Base-by-base conservation (phyloP, 2,113 vertebrate genomes). In the Mus spicilegus region DNA sequence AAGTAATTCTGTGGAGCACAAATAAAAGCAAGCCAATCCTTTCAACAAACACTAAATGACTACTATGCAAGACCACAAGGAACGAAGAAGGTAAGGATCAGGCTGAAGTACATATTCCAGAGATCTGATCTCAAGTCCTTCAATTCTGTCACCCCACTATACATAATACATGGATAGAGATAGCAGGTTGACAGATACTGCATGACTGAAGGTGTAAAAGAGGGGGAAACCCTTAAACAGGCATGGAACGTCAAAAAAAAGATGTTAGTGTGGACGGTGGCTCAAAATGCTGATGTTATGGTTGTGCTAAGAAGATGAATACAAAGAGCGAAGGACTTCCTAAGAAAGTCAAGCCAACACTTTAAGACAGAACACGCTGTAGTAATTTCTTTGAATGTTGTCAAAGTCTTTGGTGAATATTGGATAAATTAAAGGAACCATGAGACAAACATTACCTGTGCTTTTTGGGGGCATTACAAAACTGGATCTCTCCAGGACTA, bases 1-100 rank as follows among this genome's bases (percentile, higher is more conserved):
- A 85, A 95, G 77, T 65, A 94, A 97, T 81, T 72, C 65, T 92
- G 36, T 78, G 70, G 13, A 84, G 39, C 1, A 39, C 85, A 85
- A 87, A 75, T 42, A 73, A 13, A 86, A 90, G 22, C 5, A 51
- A 92, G 75, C 81, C n/a, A 82, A 61, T 8, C 33, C 33, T 69
- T 87, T 69, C 30, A 84, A 89, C 14, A 96, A 93, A 76, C 67
- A 63, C 39, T 82, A 78, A 75, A 65, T 33, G 13, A 78, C 24
- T 51, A 46, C 13, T 70, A 19, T 13, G 26, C 0, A 19, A 88
- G 49, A 11, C 0, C 22, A 17, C 28, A 39, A n/a, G 22, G 58
- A 65, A 16, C 63, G 30, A n/a, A 28, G 72, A 46, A 9, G 63
- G 4, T 28, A 56, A 5, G 24, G 0, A 20, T 17, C 14, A 20